Base-by-base conservation (phyloP, 1,140 invertebrate species). In the Brachionus manjavacas region DNA sequence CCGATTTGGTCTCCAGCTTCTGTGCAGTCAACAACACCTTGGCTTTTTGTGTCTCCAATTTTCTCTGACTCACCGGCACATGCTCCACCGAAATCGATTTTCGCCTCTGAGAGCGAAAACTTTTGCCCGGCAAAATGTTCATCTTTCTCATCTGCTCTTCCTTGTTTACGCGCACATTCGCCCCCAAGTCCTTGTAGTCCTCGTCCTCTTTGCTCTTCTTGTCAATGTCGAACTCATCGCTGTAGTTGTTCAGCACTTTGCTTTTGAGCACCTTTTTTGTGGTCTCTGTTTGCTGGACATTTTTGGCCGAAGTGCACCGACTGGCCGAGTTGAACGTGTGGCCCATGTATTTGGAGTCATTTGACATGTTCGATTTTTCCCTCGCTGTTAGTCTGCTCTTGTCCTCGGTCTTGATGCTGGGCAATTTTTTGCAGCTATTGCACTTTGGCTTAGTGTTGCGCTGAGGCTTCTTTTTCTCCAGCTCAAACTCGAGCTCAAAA, bases 91-190 rank as follows among this genome's bases (percentile, higher is more conserved):
- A 39, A 39, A 72, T 72, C 9, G 68, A 72, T 39, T 43, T 72
- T 41, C 68, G 14, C n/a, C 68, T 39, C 16, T 72, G 68, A n/a
- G 68, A 72, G 1, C 14, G 16, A 41, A 72, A 72, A 20, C 31
- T 72, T 16, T 72, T 72, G 16, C 68, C 68, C 3, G 68, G 68
- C 16, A 72, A 20, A 16, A 72, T 72, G 35, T 72, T 72, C 68
- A 72, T 72, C 31, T 72, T 72, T 72, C 68, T 72, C 35, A 72
- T 41, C 6, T 72, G 68, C 39, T 72, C 68, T 41, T 72, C 68
- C 20, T 72, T 72, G 31, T 72, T 72, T 0, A 72, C 68, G 9
- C 39, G 68, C 7, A 16, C 41, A 72, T 43, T 72, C 4, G 16
- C 35, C 8, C n/a, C 4, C 35, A 41, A 41, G 20, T 72, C 39